Evolutionary conservation across 1,140 invertebrate species (phyloP).

Genomic region (Hesperophylax magnus): DNA sequence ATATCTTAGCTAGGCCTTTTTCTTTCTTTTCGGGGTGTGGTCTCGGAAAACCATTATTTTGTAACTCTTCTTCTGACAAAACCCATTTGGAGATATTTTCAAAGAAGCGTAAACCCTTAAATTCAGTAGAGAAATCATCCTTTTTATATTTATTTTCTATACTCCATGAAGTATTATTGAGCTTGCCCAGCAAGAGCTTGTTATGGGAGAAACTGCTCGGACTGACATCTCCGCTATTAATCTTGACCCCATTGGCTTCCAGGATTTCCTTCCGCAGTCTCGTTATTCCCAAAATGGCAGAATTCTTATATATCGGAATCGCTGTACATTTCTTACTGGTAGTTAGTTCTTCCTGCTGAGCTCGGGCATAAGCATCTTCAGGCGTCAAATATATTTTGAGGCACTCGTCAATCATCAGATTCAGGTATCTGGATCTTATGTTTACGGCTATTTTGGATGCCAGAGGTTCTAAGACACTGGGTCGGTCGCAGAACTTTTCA

Average conservation of each 20-base stretch:
- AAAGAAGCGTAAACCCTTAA: slow-evolving; percentile 71
- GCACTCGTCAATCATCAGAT: slow-evolving; percentile 90
- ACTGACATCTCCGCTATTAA: slow-evolving; percentile 55
- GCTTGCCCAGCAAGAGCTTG: slow-evolving; percentile 76
- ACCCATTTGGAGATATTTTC: slow-evolving; percentile 70
- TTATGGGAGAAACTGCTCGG: slow-evolving; percentile 74
- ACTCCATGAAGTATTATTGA: slow-evolving; percentile 79
- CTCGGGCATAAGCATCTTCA: slow-evolving; percentile 81
- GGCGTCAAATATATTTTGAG: slow-evolving; percentile 81
- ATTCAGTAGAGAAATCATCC: slow-evolving; percentile 64
- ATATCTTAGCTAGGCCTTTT: slow-evolving; percentile 74
- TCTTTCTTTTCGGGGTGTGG: slow-evolving; percentile 74
- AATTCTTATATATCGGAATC: slow-evolving; percentile 87
- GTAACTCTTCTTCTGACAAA: slow-evolving; percentile 83
- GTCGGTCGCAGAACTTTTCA: slow-evolving; percentile 69
- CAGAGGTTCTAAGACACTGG: slow-evolving; percentile 76
- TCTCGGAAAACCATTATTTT: slow-evolving; percentile 88
- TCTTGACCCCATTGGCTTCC: slow-evolving; percentile 66
- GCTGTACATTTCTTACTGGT: slow-evolving; percentile 85
- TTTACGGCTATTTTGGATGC: slow-evolving; percentile 88
- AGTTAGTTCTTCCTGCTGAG: slow-evolving; percentile 82
- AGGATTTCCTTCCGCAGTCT: slow-evolving; percentile 79
- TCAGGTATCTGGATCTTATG: slow-evolving; percentile 87
- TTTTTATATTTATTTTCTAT: slow-evolving; percentile 74
- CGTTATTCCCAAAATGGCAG: slow-evolving; percentile 85